Evolutionary conservation across 2,888 invertebrate species (phyloP), one percentile per base, ranked within the genome.

Genomic region (Neuroscelio doddi): DNA sequence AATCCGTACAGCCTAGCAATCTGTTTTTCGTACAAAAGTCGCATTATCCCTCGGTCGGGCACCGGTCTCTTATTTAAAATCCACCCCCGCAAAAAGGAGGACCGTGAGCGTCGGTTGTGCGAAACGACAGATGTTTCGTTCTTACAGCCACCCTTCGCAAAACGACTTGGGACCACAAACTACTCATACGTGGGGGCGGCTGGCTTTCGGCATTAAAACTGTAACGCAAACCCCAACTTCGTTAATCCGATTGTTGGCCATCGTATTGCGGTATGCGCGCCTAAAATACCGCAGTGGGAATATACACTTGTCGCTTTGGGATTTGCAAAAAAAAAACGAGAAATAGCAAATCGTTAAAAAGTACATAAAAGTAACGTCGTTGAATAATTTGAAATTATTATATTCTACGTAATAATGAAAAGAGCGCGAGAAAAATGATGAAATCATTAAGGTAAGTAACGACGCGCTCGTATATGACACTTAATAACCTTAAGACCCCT

Each of bases 241-340:
- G 80, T 80, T 80, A 78, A 79, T 79, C 79, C 78, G 74, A 80
- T 80, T 80, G 78, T 80, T 76, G 72, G 30, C 30, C 5, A 10
- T 12, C n/a, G 9, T 8, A 12, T 30, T 30, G n/a, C 55, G 50
- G 56, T 49, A 64, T 64, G 45, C 53, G 58, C 39, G 26, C 21
- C 34, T 39, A 46, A 68, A 64, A 57, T 41, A 68, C 46, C 49
- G 50, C 53, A 45, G 53, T 68, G 64, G 64, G 67, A 68, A 68
- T 68, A 44, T 21, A 45, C 64, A 68, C 59, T 59, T 57, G 67
- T 46, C 57, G 49, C 57, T 53, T 16, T 30, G 55, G 51, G 57
- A 44, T 14, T 32, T 16, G 30, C 4, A 7, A 14, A 15, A 3
- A 10, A 2, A 10, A 34, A 12, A 10, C 3, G 10, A 10, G 34